These are phyloP conservation scores for Zoroaster sp. DNA, from an alignment of 53 echinoderm and acorn worm genomes.

Conservation along the genomic window DNA sequence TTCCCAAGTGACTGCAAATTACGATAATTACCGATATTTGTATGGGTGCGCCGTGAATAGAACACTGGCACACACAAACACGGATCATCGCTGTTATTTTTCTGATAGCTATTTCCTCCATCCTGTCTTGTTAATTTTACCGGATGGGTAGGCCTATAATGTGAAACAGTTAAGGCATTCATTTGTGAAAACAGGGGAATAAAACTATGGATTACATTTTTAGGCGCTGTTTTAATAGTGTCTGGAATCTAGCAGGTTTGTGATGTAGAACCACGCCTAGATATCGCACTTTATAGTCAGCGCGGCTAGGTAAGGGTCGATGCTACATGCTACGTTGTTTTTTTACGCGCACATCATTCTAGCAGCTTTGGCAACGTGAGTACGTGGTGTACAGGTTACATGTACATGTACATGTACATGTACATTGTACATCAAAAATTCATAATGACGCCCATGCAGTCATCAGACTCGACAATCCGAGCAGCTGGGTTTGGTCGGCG, in stretches of 20 bases:
- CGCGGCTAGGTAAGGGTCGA: not conserved
- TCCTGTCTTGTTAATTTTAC: not conserved
- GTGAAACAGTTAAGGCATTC: not conserved
- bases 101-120: not conserved
- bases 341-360: not conserved
- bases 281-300: not conserved
- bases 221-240: not conserved
- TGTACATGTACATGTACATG: too few relatives aligned
- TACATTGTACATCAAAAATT: not conserved
- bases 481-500: not conserved
- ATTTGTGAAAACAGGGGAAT: not conserved
- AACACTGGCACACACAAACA: not conserved
- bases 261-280: constrained; percentile 41
- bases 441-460: not conserved
- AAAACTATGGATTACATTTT: not conserved
- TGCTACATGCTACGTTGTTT: not conserved
- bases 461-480: not conserved
- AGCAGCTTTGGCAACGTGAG: not conserved
- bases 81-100: not conserved
- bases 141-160: not conserved
- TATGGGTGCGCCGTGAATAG: not conserved
- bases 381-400: too few relatives aligned
- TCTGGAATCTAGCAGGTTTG: not conserved
- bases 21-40: not conserved
- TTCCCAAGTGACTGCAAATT: not conserved